Conservation (phyloP, 2,888 invertebrate species). For the Hyposoter didymator region DNA sequence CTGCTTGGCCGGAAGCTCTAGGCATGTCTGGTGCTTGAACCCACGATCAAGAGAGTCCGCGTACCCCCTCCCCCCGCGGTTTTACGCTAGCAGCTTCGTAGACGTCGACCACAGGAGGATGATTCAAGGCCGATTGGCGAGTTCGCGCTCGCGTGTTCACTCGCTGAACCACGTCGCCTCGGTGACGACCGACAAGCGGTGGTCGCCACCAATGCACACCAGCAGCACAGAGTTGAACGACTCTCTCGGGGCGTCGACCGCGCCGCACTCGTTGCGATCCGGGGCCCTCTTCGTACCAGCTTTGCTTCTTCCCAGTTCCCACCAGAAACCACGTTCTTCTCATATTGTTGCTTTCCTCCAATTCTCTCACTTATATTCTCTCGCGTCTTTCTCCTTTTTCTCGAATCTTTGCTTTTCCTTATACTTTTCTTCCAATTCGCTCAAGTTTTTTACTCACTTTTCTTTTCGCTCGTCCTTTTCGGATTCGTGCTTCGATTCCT, state of each 20-base stretch:
- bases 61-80: conserved; percentile 31
- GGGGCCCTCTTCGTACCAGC: conserved; percentile 69
- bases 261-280: conserved; percentile 69
- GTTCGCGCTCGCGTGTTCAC: conserved; percentile 55
- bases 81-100: conserved; percentile 69
- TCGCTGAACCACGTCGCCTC: conserved; percentile 57
- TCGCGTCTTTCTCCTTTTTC: background rate
- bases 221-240: conserved; percentile 81
- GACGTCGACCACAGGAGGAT: conserved; percentile 76
- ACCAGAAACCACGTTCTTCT: conserved; percentile 35
- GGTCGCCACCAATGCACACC: conserved; percentile 50
- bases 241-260: conserved; percentile 83
- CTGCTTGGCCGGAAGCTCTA: conserved; percentile 72
- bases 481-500: background rate
- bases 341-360: conserved; percentile 22
- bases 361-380: conserved; percentile 19
- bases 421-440: background rate
- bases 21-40: conserved; percentile 74
- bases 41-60: conserved; percentile 55
- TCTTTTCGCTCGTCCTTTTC: background rate
- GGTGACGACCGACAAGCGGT: conserved; percentile 71
- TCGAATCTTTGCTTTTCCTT: background rate
- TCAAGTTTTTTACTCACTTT: background rate
- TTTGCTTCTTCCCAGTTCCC: conserved; percentile 54
- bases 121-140: conserved; percentile 79